Percentiles rank a stretch among this genome's conserved stretches.
These are phyloP conservation scores for Holacanthus passer DNA, from an alignment of 2,113 vertebrate genomes.

Conservation along the genomic window DNA sequence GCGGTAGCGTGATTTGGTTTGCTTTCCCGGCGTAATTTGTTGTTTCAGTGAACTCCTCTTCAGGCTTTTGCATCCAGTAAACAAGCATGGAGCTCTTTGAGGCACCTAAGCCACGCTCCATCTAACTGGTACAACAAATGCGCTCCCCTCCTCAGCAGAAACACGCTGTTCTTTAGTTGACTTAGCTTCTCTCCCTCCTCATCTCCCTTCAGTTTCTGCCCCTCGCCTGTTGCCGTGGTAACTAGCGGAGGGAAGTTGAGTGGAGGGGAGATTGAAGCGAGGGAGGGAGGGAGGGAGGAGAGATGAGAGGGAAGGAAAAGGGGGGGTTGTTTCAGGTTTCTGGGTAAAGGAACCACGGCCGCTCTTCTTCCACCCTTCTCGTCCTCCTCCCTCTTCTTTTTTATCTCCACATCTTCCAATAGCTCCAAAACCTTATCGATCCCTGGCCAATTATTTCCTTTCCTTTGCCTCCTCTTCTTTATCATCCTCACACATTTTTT, in stretches of 20 bases:
- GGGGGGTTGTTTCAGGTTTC: constrained; percentile 46
- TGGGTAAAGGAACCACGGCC: constrained; percentile 61
- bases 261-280: constrained; percentile 60
- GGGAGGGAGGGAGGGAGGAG: constrained; percentile 26
- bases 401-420: constrained; percentile 39
- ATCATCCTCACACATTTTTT: not conserved
- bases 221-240: constrained; percentile 84
- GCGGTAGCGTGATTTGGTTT: not conserved
- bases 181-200: constrained; percentile 54
- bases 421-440: constrained; percentile 38
- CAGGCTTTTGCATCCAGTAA: constrained; percentile 23
- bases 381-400: constrained; percentile 12
- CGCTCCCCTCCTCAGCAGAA: constrained; percentile 25
- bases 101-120: constrained; percentile 1
- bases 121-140: constrained; percentile 40
- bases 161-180: constrained; percentile 51
- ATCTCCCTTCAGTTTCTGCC: constrained; percentile 71
- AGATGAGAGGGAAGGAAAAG: constrained; percentile 6
- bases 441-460: constrained; percentile 21
- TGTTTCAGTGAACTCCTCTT: constrained; percentile 32
- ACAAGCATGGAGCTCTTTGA: not conserved
- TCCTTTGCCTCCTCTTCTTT: constrained; percentile 34
- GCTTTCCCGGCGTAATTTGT: constrained; percentile 6
- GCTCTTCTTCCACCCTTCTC: constrained; percentile 37
- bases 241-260: constrained; percentile 78